These are phyloP conservation scores for Lasioglossum malachurum DNA, from an alignment of 2,888 invertebrate genomes.

Conservation along the genomic window DNA sequence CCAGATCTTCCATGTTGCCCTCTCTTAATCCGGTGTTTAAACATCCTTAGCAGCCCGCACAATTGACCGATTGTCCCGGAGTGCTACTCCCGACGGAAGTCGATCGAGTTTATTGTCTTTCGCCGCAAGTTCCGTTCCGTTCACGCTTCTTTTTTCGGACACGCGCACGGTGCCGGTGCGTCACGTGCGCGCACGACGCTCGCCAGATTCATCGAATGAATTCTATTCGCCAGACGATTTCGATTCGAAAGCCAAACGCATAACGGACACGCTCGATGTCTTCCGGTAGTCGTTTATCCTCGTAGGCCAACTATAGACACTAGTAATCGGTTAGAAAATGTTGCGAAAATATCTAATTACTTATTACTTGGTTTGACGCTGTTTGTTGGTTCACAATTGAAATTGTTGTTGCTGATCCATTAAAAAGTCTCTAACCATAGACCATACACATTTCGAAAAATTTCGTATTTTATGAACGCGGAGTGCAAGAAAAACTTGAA, in stretches of 20 bases:
- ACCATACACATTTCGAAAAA: neutral
- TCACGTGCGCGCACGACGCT: slow-evolving; percentile 50
- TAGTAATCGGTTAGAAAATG: neutral
- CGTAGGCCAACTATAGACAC: neutral
- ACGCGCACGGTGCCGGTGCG: slow-evolving; percentile 19
- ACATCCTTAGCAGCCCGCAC: slow-evolving; percentile 63
- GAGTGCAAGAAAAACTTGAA: neutral
- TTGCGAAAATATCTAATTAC: neutral
- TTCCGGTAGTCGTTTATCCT: neutral
- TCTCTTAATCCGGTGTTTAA: slow-evolving; percentile 58
- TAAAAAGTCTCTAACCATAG: too few species aligned
- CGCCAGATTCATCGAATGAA: neutral
- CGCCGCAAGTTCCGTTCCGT: slow-evolving; percentile 39
- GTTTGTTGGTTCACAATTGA: too few species aligned
- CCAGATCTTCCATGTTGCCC: neutral
- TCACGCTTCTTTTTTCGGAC: slow-evolving; percentile 56
- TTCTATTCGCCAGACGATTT: neutral
- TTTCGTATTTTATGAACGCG: neutral
- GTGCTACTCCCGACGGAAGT: slow-evolving; percentile 60
- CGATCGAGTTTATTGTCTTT: slow-evolving; percentile 72
- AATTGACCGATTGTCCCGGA: slow-evolving; percentile 62
- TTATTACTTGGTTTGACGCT: too few species aligned
- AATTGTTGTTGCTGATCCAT: too few species aligned
- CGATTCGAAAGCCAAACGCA: slow-evolving; percentile 8
- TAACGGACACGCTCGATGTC: neutral